phyloP scores from a whole-genome alignment of 2,797 vertebrate genomes.

The Erithacus rubecula region DNA sequence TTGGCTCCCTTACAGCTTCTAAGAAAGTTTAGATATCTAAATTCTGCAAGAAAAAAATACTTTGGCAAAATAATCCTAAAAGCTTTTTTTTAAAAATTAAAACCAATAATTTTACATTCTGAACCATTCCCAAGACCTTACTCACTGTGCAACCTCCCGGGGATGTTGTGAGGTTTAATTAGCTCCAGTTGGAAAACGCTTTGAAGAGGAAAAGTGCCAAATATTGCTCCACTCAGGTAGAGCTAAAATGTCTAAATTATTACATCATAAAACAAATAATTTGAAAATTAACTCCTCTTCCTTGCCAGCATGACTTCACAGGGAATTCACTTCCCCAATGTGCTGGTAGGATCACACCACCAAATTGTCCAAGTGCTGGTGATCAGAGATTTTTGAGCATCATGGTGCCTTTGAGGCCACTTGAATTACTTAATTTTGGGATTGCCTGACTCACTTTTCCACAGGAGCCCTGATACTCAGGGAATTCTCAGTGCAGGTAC shows the following conservation, averaged over 20 bases:
- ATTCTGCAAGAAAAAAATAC: not conserved
- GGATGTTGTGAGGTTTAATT: conserved; percentile 47
- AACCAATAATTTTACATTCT: conserved; percentile 34
- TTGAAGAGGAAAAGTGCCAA: conserved; percentile 32
- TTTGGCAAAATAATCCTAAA: conserved; percentile 20
- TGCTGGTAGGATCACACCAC: not conserved
- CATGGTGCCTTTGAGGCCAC: not conserved
- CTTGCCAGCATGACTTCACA: not conserved
- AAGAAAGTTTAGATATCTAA: not conserved
- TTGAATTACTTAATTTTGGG: not conserved
- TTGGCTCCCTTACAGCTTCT: not conserved
- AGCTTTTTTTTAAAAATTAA: not conserved
- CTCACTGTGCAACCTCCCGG: conserved; percentile 25
- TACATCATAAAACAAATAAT: conserved; percentile 37
- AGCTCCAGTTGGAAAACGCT: conserved; percentile 31
- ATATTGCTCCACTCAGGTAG: not conserved
- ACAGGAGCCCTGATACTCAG: not conserved
- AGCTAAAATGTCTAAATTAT: conserved; percentile 14
- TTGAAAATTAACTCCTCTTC: conserved; percentile 17
- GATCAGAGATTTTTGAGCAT: not conserved
- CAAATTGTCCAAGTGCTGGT: not conserved
- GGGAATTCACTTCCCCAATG: not conserved
- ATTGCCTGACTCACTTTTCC: not conserved
- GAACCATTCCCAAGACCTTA: conserved; percentile 37
- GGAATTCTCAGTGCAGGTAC: not conserved